phyloP scores from a whole-genome alignment of 2,888 invertebrate genomes.

The Platycheirus rosarum region DNA sequence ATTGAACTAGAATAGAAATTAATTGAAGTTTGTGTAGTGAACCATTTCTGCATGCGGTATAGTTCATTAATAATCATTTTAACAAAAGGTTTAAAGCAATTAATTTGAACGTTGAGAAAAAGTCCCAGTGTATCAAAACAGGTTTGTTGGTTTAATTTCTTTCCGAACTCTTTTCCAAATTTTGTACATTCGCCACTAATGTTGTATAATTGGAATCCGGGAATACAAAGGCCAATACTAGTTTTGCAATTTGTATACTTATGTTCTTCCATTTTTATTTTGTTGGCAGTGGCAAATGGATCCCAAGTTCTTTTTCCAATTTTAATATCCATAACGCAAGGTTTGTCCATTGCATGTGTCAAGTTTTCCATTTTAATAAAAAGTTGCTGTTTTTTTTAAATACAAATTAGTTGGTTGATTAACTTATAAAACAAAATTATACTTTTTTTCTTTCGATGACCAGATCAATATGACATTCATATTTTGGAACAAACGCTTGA shows the following conservation, averaged over 20 bases:
- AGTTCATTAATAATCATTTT: constrained; percentile 87
- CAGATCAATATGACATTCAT: constrained; percentile 85
- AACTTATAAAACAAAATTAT: constrained; percentile 21
- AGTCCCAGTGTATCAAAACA: constrained; percentile 87
- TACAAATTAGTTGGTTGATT: background rate
- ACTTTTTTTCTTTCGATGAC: constrained; percentile 82
- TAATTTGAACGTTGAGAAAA: constrained; percentile 86
- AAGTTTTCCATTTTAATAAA: constrained; percentile 91
- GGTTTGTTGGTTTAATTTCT: constrained; percentile 87
- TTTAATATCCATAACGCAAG: constrained; percentile 95
- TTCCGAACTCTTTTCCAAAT: constrained; percentile 91
- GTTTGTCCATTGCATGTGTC: constrained; percentile 87
- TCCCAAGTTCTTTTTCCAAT: constrained; percentile 94
- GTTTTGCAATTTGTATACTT: constrained; percentile 90
- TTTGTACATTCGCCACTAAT: constrained; percentile 85
- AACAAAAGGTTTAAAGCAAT: constrained; percentile 86
- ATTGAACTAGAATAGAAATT: constrained; percentile 93
- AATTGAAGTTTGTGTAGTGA: constrained; percentile 85
- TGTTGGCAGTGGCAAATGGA: constrained; percentile 88
- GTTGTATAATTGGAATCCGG: constrained; percentile 91
- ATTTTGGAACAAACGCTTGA: constrained; percentile 85
- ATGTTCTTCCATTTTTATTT: constrained; percentile 87
- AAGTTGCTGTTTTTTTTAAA: constrained; percentile 83
- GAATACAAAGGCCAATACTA: constrained; percentile 91
- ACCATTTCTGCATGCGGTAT: constrained; percentile 89